Evolutionary conservation across 1,140 invertebrate genomes (phyloP), one percentile per base, ranked within the genome.

Genomic region (Drosophila kepulauana): DNA sequence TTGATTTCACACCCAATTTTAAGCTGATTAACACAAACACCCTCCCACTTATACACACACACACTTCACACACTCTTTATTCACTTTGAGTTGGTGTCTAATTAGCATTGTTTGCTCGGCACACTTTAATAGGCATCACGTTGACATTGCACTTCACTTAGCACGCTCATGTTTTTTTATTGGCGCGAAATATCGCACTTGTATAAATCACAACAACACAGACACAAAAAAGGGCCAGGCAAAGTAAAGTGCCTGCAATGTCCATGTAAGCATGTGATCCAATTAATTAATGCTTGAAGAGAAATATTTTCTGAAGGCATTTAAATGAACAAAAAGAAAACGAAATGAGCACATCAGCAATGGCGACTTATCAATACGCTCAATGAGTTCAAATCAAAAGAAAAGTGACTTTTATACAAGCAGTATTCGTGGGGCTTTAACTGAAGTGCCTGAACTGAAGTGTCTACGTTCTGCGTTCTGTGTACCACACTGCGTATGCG

Each of bases 1-100:
- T 73, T 69, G 76, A 85, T 79, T 82, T 87, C 70, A 70, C 86
- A 81, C 51, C 52, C 79, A 72, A 78, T 82, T 82, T 70, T 69
- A 25, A 82, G 77, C 63, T 77, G 84, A 87, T 84, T 87, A 86
- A 48, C 48, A 76, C 51, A 20, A 1, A 61, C 64, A 67, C 8
- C 35, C 8, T 8, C 35, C 7, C 35, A 38, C 10, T 3, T 1
- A 16, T 16, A 16, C 15, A 16, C 15, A 25, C 3, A 25, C 20
- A 25, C 20, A 4, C 20, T 20, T 20, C 20, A 7, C 33, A 35
- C 6, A 10, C 35, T 8, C 35, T 38, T 78, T 82, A 71, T 74
- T 56, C 49, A 68, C 67, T 65, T 70, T 61, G 65, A 61, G 16
- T 57, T 79, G 51, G 56, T 68, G 58, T 75, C 76, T 74, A 77